Base-by-base conservation (phyloP, 2,113 vertebrate genomes). In the Polypterus senegalus region DNA sequence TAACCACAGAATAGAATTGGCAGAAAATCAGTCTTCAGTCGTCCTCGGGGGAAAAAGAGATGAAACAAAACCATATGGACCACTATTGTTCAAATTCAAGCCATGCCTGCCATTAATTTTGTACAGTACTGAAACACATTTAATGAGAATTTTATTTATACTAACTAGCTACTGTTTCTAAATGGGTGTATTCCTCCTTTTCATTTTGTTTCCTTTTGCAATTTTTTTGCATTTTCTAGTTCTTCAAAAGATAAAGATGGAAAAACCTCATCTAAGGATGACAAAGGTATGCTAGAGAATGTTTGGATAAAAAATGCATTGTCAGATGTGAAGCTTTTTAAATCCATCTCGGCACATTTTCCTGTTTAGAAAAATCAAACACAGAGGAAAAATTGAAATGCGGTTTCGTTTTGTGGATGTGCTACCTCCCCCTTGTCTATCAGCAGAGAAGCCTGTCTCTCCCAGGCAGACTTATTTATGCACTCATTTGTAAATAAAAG, bases 221-320 rank as follows among this genome's bases (percentile, higher is more conserved):
- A 87, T 83, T 74, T 87, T 27, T 83, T 91, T 92, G 70, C 86
- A 66, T 88, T 80, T 83, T 91, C 61, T 87, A 98, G 94, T 81
- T 92, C 93, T 70, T 86, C 93, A 79, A 96, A 93, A 84, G 94
- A 98, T 73, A 84, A 91, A 88, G 96, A 99, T 76, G 91, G 86
- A 79, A 99, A 97, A 85, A 73, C 81, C 66, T 63, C 27, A 27
- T 27, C 88, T 63, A 98, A 94, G 82, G 94, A 97, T 73, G 95
- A 99, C 55, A 97, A 94, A 85, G 96, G 96, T 98, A 91, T 76
- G 84, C 27, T 27, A 27, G 27, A 27, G 27, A 27, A 27, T 27
- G 27, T 27, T 27, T 27, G 27, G 27, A 27, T 27, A 27, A 27
- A 27, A 27, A 27, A 27, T 27, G 27, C 27, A 27, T 27, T 27